Conservation (phyloP, 2,888 invertebrate genomes). For the Bombylius major region DNA sequence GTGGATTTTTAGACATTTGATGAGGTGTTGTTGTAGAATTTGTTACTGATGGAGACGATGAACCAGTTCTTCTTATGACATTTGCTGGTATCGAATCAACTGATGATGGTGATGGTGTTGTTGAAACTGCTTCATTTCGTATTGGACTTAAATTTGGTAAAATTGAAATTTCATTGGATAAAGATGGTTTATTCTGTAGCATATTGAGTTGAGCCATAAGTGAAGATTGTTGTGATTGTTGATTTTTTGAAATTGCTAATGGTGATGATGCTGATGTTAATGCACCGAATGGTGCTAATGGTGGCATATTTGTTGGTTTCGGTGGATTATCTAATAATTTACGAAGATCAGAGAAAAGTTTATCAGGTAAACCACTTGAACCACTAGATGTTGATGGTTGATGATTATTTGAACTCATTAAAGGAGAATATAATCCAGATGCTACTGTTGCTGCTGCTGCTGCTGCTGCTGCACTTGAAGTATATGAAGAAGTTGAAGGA, state of each 20-base stretch:
- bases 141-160: not conserved
- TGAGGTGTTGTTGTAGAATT: not conserved
- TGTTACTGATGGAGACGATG: not conserved
- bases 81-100: conserved; percentile 11
- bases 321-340: not conserved
- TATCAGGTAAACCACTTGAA: no score
- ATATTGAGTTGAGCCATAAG: not conserved
- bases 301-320: not conserved
- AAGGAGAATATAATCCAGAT: not conserved
- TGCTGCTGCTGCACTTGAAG: not conserved
- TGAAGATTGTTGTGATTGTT: not conserved
- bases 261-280: no score
- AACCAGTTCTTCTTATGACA: conserved; percentile 9
- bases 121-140: not conserved
- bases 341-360: not conserved
- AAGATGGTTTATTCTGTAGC: not conserved
- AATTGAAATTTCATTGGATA: not conserved
- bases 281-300: not conserved
- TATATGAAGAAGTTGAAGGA: no score
- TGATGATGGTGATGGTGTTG: conserved; percentile 1
- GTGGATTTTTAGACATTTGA: no score
- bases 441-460: not conserved
- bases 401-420: no score
- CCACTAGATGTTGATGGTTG: no score
- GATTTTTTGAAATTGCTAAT: not conserved